phyloP scores from a whole-genome alignment of 2,888 invertebrate genomes.

The Volucella zonaria region DNA sequence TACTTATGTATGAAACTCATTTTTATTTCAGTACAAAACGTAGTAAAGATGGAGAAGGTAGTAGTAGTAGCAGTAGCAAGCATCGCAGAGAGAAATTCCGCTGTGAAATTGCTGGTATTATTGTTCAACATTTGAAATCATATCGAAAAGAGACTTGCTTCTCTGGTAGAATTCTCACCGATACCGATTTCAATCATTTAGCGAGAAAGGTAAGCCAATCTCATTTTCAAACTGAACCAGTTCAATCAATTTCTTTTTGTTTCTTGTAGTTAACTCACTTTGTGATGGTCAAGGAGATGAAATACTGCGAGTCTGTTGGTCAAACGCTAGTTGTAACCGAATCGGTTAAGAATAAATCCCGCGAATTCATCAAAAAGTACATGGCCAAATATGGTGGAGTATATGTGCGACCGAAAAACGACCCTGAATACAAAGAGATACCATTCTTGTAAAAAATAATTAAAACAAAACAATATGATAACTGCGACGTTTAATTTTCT shows the following conservation, averaged over 20 bases:
- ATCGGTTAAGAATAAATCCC: slow-evolving; percentile 94
- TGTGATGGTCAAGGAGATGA: slow-evolving; percentile 96
- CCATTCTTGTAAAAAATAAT: slow-evolving; percentile 73
- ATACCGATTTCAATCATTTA: slow-evolving; percentile 96
- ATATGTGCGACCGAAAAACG: slow-evolving; percentile 77
- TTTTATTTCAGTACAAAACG: slow-evolving; percentile 73
- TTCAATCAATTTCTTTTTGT: slow-evolving; percentile 20
- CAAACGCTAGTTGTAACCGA: slow-evolving; percentile 80
- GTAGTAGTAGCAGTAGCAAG: slow-evolving; percentile 86
- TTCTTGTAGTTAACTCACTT: slow-evolving; percentile 93
- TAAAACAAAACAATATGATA: background rate
- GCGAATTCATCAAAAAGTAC: slow-evolving; percentile 96
- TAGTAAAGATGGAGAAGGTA: slow-evolving; percentile 73
- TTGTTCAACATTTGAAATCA: slow-evolving; percentile 93
- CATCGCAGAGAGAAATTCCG: slow-evolving; percentile 93
- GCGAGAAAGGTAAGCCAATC: slow-evolving; percentile 91
- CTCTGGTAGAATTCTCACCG: slow-evolving; percentile 92
- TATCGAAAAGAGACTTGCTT: slow-evolving; percentile 93
- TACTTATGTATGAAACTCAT: background rate
- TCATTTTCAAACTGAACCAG: background rate
- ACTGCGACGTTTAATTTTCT: background rate
- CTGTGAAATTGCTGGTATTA: slow-evolving; percentile 89
- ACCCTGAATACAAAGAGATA: slow-evolving; percentile 79
- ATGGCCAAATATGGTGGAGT: slow-evolving; percentile 96
- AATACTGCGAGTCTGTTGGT: slow-evolving; percentile 89